A percentile compares a stretch with the other conserved stretches of the same genome.
Evolutionary conservation across 2,797 vertebrate genomes (phyloP).

Genomic region (Parauchenoglanis punctatus): DNA sequence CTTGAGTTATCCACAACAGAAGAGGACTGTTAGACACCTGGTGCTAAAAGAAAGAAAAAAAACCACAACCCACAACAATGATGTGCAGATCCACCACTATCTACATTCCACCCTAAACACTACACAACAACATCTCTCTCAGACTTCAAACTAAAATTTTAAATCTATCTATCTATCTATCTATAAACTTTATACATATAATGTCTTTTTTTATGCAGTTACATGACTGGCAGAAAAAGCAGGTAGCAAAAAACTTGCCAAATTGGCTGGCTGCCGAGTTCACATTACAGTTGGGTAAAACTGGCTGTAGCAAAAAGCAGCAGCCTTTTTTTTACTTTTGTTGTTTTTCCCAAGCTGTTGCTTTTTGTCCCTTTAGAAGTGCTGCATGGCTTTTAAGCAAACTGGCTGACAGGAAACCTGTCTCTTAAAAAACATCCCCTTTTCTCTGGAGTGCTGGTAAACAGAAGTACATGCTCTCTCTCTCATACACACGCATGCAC

Average conservation of each 20-base stretch:
- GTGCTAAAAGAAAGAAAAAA: neutral
- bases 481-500: neutral
- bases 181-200: too few species aligned
- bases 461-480: neutral
- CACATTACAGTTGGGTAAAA: neutral
- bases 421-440: slow-evolving; percentile 52
- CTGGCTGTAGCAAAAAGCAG: slow-evolving; percentile 4
- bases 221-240: neutral
- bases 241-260: neutral
- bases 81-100: neutral
- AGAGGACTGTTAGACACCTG: slow-evolving; percentile 2
- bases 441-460: slow-evolving; percentile 42
- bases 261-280: neutral
- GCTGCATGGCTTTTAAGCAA: slow-evolving; percentile 21
- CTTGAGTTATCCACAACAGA: neutral
- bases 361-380: slow-evolving; percentile 35
- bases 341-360: slow-evolving; percentile 37
- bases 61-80: neutral
- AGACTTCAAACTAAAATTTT: neutral
- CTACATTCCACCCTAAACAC: neutral
- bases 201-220: neutral
- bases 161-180: neutral
- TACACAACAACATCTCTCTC: neutral
- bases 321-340: neutral
- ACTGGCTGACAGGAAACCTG: slow-evolving; percentile 48